These are phyloP conservation scores for Caenorhabditis becei DNA, from an alignment of 2,888 invertebrate species.

Conservation along the genomic window DNA sequence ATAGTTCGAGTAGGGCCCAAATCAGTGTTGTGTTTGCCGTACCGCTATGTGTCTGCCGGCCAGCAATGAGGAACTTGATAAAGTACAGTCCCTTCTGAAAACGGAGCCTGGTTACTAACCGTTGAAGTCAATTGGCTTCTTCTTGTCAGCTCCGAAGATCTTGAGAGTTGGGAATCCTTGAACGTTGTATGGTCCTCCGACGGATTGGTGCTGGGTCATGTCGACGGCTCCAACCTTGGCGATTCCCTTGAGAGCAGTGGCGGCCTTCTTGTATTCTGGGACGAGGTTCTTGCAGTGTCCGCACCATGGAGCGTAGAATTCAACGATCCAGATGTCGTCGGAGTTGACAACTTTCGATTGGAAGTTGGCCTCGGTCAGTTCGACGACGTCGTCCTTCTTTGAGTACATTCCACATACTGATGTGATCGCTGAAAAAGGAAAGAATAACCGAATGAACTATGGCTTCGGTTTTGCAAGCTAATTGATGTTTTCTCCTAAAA, in stretches of 20 bases:
- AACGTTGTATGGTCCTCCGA: slow-evolving; percentile 90
- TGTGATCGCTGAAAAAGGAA: slow-evolving; percentile 56
- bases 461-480: neutral
- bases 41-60: slow-evolving; percentile 15
- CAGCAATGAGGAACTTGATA: neutral
- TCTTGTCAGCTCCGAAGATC: slow-evolving; percentile 91
- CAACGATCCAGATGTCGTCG: slow-evolving; percentile 94
- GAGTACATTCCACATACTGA: slow-evolving; percentile 68
- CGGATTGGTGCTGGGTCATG: slow-evolving; percentile 90
- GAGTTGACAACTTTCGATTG: slow-evolving; percentile 89
- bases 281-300: slow-evolving; percentile 89
- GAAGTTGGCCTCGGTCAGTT: slow-evolving; percentile 92
- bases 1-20: slow-evolving; percentile 43
- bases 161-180: slow-evolving; percentile 96
- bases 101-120: slow-evolving; percentile 57
- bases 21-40: slow-evolving; percentile 50
- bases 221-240: slow-evolving; percentile 95
- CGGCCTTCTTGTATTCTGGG: slow-evolving; percentile 95
- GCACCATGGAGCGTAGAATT: slow-evolving; percentile 94
- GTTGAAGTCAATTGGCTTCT: slow-evolving; percentile 89
- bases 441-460: neutral
- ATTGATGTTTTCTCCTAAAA: slow-evolving; percentile 2
- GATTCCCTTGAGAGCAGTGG: slow-evolving; percentile 93
- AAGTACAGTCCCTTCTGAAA: neutral
- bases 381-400: slow-evolving; percentile 86